Percentiles rank a stretch among this genome's conserved stretches.
Conservation (phyloP, 2,888 invertebrate genomes). For the Cephus rjabovi region DNA sequence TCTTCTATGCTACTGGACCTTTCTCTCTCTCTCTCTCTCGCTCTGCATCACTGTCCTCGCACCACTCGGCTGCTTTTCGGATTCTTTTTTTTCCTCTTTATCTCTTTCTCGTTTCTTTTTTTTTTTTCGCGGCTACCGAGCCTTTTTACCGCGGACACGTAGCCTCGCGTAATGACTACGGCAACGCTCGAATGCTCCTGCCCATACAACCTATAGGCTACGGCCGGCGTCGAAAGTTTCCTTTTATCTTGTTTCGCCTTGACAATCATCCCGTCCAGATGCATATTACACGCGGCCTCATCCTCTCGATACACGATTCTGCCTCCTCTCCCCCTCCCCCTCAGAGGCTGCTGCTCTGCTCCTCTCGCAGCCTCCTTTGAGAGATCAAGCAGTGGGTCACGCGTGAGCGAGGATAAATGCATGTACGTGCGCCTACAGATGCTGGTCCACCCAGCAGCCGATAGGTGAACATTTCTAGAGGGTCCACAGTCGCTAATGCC, state of each 20-base stretch:
- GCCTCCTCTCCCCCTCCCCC: background rate
- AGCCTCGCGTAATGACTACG: conserved; percentile 42
- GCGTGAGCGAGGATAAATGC: background rate
- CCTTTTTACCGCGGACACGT: conserved; percentile 56
- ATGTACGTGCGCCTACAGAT: background rate
- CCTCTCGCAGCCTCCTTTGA: background rate
- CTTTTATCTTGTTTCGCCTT: conserved; percentile 8
- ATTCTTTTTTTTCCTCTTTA: conserved; percentile 4
- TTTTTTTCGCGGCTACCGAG: conserved; percentile 39
- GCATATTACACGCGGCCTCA: conserved; percentile 3
- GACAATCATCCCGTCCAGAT: conserved; percentile 9
- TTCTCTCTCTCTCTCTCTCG: background rate
- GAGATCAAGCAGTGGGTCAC: background rate
- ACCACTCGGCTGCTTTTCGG: background rate
- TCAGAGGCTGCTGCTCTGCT: background rate
- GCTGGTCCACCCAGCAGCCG: background rate
- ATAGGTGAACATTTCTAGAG: background rate
- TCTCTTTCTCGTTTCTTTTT: conserved; percentile 30
- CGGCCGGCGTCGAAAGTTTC: background rate
- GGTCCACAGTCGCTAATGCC: background rate
- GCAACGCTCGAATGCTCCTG: conserved; percentile 51
- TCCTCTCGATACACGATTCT: background rate
- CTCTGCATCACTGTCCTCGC: conserved; percentile 17
- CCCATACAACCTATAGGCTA: conserved; percentile 23
- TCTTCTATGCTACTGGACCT: background rate